Conservation (phyloP, 2,797 vertebrate species). For the Xenentodon cancila region DNA sequence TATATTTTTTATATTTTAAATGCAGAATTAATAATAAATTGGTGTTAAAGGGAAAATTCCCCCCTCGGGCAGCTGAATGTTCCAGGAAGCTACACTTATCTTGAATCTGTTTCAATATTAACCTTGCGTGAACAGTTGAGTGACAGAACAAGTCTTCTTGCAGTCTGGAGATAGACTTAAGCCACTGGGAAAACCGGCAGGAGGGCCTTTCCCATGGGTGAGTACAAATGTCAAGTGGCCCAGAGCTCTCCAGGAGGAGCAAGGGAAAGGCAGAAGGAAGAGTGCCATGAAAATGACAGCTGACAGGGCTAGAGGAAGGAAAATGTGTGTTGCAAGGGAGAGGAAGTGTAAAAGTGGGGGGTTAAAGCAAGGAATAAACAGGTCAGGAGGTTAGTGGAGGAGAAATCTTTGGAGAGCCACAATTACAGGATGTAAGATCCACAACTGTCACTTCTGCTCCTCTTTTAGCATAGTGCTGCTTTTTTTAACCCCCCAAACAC, state of each 20-base stretch:
- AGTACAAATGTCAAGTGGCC: constrained; percentile 33
- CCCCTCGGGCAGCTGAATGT: neutral
- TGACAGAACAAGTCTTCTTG: constrained; percentile 23
- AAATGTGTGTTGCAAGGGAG: neutral
- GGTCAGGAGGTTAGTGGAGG: constrained; percentile 30
- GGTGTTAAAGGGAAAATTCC: no score
- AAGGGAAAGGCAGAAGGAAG: neutral
- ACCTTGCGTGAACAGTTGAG: constrained; percentile 5
- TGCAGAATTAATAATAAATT: no score
- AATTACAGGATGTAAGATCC: constrained; percentile 53
- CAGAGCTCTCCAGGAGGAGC: constrained; percentile 30
- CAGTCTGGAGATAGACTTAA: constrained; percentile 18
- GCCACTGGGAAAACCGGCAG: constrained; percentile 14
- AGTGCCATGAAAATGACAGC: constrained; percentile 45
- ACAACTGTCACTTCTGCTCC: constrained; percentile 41
- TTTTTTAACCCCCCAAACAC: neutral
- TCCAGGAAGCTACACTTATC: neutral
- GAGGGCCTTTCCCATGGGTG: constrained; percentile 16
- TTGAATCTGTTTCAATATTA: neutral
- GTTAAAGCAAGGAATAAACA: constrained; percentile 21
- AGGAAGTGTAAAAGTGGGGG: constrained; percentile 22
- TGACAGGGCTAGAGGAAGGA: constrained; percentile 24
- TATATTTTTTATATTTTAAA: no score
- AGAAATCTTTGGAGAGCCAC: constrained; percentile 30
- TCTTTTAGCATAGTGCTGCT: constrained; percentile 10